A percentile compares a stretch with the other conserved stretches of the same genome.
Conservation (phyloP, 2,888 invertebrate genomes). For the Protophormia terraenovae region DNA sequence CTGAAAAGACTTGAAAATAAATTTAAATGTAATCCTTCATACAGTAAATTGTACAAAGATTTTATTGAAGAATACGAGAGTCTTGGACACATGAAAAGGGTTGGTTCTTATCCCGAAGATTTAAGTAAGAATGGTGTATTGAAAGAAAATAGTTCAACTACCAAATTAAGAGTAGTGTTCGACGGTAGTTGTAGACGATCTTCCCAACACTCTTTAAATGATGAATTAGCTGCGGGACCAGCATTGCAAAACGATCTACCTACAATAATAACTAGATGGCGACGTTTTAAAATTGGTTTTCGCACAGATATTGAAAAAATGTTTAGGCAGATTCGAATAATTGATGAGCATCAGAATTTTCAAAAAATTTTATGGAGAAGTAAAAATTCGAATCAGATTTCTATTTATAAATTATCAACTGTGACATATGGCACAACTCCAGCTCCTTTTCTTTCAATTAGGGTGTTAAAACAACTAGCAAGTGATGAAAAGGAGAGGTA, state of each 20-base stretch:
- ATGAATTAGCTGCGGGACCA: constrained; percentile 54
- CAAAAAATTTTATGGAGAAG: constrained; percentile 57
- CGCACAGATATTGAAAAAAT: constrained; percentile 61
- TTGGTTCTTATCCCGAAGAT: too few species aligned
- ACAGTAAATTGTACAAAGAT: neutral
- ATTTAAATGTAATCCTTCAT: neutral
- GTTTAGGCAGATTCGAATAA: constrained; percentile 58
- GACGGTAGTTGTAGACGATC: constrained; percentile 24
- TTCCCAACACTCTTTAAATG: constrained; percentile 49
- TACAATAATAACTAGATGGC: constrained; percentile 31
- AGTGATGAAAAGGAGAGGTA: constrained; percentile 35
- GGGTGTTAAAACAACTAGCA: constrained; percentile 56
- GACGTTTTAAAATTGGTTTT: constrained; percentile 54
- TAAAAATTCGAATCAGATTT: neutral
- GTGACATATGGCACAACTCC: constrained; percentile 56
- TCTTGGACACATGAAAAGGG: constrained; percentile 18
- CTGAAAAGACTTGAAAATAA: constrained; percentile 33
- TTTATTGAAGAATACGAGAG: constrained; percentile 20
- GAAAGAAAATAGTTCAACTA: constrained; percentile 44
- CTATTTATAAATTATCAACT: constrained; percentile 37
- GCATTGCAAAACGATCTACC: constrained; percentile 59
- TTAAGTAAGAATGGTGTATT: constrained; percentile 13
- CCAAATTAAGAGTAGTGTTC: constrained; percentile 43
- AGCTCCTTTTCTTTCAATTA: constrained; percentile 54
- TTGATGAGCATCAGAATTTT: constrained; percentile 28